These are phyloP conservation scores for Chamaea fasciata DNA, from an alignment of 2,113 vertebrate species.

Conservation along the genomic window DNA sequence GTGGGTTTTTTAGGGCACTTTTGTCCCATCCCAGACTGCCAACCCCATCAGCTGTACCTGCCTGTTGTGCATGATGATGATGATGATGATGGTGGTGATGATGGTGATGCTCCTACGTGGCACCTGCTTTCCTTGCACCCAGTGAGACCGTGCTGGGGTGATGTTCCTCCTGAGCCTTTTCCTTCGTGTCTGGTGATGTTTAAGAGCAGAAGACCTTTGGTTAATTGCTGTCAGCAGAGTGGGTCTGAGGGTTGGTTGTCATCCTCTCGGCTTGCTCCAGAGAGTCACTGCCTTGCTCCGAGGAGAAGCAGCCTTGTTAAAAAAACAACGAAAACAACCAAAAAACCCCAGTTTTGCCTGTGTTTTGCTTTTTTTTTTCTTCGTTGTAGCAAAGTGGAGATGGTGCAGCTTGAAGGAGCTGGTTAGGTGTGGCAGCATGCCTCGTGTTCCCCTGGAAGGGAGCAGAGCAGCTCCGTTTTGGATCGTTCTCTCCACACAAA, in stretches of 20 bases:
- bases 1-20: not conserved
- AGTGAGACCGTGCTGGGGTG: conserved; percentile 12
- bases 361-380: not conserved
- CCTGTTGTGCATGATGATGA: conserved; percentile 71
- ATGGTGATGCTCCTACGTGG: conserved; percentile 44
- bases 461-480: not conserved
- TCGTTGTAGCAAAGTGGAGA: not conserved
- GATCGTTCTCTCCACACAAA: rapidly evolving
- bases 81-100: not conserved
- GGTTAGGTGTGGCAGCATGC: not conserved
- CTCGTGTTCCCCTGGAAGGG: not conserved
- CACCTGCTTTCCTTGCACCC: conserved; percentile 77
- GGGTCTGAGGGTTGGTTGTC: not conserved
- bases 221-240: not conserved
- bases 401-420: not conserved
- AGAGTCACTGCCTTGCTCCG: not conserved
- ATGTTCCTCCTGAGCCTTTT: not conserved
- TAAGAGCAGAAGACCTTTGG: not conserved
- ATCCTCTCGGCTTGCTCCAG: not conserved
- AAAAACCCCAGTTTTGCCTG: not conserved
- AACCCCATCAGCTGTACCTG: conserved; percentile 80
- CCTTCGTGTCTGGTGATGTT: not conserved
- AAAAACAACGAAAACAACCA: too few species aligned
- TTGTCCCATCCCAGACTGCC: conserved; percentile 79
- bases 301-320: not conserved